Base-by-base conservation (phyloP, 2,888 invertebrate genomes). In the Agriotes lineatus region DNA sequence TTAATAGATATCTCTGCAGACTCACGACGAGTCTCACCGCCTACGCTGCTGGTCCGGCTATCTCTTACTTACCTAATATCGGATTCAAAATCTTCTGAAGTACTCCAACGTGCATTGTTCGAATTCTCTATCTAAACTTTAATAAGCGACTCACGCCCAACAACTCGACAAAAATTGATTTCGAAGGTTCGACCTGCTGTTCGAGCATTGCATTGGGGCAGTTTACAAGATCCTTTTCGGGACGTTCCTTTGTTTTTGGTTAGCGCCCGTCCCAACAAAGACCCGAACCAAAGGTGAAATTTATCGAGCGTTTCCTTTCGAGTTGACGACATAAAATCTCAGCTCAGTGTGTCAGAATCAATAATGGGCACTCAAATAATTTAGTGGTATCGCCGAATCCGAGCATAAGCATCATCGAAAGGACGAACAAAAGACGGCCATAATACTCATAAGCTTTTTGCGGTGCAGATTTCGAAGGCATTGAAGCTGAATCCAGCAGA, bases 1-100 rank as follows among this genome's bases (percentile, higher is more conserved):
- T 80, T 81, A 82, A 82, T 81, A 82, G 82, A 82, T 82, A 82
- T 81, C 81, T 79, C 78, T 77, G 78, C 77, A 75, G 75, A 77
- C 80, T 81, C 82, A 81, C 82, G 82, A 68, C 71, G 68, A 65
- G 71, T 66, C 61, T 67, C 62, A 66, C 67, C 67, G 71, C 71
- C 71, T 71, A 71, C 71, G 57, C 71, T 59, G 30, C 65, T 60
- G 60, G 57, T 56, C 69, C 69, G 44, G 60, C 67, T 67, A 57
- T 67, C 68, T 67, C 70, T 68, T 62, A 67, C 66, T 65, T 56
- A 56, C 60, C 65, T 52, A 68, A 71, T 74, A 74, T 74, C 74
- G 65, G 54, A 72, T 72, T 74, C 70, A 62, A 71, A 72, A 74
- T 74, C 74, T 71, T 67, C 42, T 61, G 56, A 69, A 65, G 70